Percentiles rank a stretch among this genome's conserved stretches.
Conservation (phyloP, 2,888 invertebrate species). For the Cephus nigrinus region DNA sequence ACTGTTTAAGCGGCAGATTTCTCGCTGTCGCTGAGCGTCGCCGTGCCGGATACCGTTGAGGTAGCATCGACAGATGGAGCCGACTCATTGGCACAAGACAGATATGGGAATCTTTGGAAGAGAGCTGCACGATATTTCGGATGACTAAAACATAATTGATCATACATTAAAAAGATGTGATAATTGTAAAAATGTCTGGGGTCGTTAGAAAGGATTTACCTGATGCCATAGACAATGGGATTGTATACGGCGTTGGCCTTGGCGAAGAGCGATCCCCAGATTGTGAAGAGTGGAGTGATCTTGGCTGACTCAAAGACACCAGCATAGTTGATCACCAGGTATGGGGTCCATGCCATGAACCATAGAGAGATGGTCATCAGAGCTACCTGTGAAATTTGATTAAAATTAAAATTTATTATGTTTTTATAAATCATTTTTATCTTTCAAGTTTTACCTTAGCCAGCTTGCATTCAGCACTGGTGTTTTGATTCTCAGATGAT, state of each 20-base stretch:
- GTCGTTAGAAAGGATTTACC: constrained; percentile 67
- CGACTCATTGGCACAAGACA: constrained; percentile 72
- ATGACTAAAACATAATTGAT: constrained; percentile 69
- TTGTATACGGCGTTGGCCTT: constrained; percentile 93
- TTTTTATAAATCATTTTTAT: background rate
- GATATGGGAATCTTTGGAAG: constrained; percentile 81
- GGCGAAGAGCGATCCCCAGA: constrained; percentile 92
- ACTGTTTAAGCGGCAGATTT: constrained; percentile 72
- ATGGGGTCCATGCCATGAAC: constrained; percentile 95
- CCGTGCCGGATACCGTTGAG: constrained; percentile 77
- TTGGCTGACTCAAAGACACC: constrained; percentile 81
- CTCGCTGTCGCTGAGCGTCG: constrained; percentile 75
- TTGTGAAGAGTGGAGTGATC: constrained; percentile 83
- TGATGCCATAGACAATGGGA: constrained; percentile 91
- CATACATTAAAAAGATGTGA: background rate
- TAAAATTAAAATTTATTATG: background rate
- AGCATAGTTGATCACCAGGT: constrained; percentile 83
- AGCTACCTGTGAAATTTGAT: constrained; percentile 73
- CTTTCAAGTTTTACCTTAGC: constrained; percentile 73
- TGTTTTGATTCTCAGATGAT: constrained; percentile 80
- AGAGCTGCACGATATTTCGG: constrained; percentile 83
- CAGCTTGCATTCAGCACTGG: constrained; percentile 87
- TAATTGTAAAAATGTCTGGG: background rate
- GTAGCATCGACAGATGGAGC: constrained; percentile 70
- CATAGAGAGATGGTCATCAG: constrained; percentile 90